Conservation (phyloP, 2,888 invertebrate species). For the Tillus elongatus region DNA sequence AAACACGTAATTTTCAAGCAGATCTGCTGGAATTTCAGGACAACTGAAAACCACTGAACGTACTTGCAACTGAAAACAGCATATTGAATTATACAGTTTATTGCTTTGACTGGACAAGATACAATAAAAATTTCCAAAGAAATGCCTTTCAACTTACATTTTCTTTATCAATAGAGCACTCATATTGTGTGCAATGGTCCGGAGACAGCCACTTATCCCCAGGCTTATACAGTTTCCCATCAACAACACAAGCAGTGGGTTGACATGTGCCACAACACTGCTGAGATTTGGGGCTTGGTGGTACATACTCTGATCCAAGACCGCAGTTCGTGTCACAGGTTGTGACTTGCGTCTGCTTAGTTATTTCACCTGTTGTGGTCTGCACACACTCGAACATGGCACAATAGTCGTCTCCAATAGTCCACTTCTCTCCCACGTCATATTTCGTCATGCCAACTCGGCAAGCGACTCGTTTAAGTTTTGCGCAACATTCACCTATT, state of each 20-base stretch:
- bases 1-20: slow-evolving; percentile 44
- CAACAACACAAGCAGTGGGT: slow-evolving; percentile 48
- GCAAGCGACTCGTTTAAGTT: slow-evolving; percentile 50
- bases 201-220: slow-evolving; percentile 52
- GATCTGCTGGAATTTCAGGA: slow-evolving; percentile 41
- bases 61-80: slow-evolving; percentile 47
- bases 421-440: slow-evolving; percentile 53
- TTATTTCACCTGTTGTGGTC: slow-evolving; percentile 43
- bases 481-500: slow-evolving; percentile 58
- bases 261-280: slow-evolving; percentile 59
- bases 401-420: slow-evolving; percentile 47
- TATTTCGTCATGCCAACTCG: slow-evolving; percentile 38
- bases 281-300: slow-evolving; percentile 33
- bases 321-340: slow-evolving; percentile 46
- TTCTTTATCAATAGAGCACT: slow-evolving; percentile 37
- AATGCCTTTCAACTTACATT: neutral
- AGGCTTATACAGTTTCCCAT: slow-evolving; percentile 42
- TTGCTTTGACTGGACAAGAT: neutral
- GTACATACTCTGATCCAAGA: slow-evolving; percentile 49
- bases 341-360: slow-evolving; percentile 46
- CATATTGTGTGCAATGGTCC: slow-evolving; percentile 54
- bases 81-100: slow-evolving; percentile 14
- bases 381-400: slow-evolving; percentile 47
- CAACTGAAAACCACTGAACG: slow-evolving; percentile 45
- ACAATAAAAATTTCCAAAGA: neutral